Conservation (phyloP, 2,888 invertebrate species). For the Ethmia dodecea region DNA sequence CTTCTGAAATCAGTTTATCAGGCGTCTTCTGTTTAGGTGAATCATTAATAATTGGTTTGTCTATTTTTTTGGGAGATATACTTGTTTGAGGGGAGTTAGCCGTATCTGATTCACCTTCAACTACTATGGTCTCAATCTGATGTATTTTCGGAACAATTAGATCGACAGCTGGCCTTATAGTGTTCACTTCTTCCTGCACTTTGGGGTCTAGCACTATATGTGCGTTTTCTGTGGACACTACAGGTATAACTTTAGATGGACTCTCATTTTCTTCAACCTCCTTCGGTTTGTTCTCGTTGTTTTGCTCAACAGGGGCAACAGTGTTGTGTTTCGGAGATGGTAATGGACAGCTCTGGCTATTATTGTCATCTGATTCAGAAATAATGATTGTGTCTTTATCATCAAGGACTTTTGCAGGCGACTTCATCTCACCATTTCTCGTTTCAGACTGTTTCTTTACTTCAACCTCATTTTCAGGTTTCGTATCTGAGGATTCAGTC, state of each 20-base stretch:
- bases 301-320: slow-evolving; percentile 39
- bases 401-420: slow-evolving; percentile 46
- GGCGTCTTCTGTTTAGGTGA: slow-evolving; percentile 51
- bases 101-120: slow-evolving; percentile 61
- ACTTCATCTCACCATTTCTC: slow-evolving; percentile 47
- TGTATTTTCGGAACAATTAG: slow-evolving; percentile 50
- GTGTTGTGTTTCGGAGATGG: slow-evolving; percentile 61
- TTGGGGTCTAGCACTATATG: slow-evolving; percentile 64
- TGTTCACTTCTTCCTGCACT: slow-evolving; percentile 46
- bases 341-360: slow-evolving; percentile 68
- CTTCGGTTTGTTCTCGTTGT: slow-evolving; percentile 50
- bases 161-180: slow-evolving; percentile 42
- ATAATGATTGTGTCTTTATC: slow-evolving; percentile 70
- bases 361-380: slow-evolving; percentile 69
- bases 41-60: slow-evolving; percentile 51
- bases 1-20: slow-evolving; percentile 38
- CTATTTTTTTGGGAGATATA: slow-evolving; percentile 51
- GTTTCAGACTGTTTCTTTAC: slow-evolving; percentile 39
- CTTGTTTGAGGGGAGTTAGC: slow-evolving; percentile 38
- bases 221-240: slow-evolving; percentile 61
- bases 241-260: slow-evolving; percentile 61
- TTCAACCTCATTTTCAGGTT: slow-evolving; percentile 26
- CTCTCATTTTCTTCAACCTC: slow-evolving; percentile 58
- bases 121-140: slow-evolving; percentile 62
- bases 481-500: slow-evolving; percentile 28